phyloP scores from a whole-genome alignment of 92 coral and sea anemone species.

The Epizoanthus scotinus region DNA sequence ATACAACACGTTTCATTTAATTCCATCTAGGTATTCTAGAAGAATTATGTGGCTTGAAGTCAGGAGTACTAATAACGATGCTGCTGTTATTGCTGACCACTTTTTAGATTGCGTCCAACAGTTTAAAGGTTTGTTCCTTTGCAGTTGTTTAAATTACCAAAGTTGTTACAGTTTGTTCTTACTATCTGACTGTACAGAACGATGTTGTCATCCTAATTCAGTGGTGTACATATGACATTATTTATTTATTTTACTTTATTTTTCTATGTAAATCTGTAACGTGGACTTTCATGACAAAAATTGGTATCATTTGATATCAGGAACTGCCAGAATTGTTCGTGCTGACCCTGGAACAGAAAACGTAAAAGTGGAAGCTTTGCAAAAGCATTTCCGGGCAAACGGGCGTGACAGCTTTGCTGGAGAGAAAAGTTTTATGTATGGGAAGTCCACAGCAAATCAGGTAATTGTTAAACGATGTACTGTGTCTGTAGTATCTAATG shows the following conservation, averaged over 20 bases:
- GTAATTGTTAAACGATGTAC: not conserved
- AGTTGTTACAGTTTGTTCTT: not conserved
- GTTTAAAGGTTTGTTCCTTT: conserved; percentile 31
- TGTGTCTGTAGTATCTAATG: not conserved
- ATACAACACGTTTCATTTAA: too few relatives aligned
- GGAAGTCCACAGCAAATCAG: conserved; percentile 46
- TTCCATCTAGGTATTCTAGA: conserved; percentile 29
- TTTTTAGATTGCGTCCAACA: conserved; percentile 31
- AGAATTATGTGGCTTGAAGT: conserved; percentile 44
- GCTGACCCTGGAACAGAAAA: conserved; percentile 49
- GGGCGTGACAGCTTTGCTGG: conserved; percentile 42
- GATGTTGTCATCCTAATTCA: too few relatives aligned
- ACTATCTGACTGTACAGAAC: too few relatives aligned
- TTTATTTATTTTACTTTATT: too few relatives aligned
- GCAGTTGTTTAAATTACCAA: not conserved
- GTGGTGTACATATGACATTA: too few relatives aligned
- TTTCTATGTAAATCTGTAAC: not conserved
- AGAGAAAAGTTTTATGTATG: conserved; percentile 45
- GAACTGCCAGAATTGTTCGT: conserved; percentile 44
- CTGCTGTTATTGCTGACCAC: conserved; percentile 40
- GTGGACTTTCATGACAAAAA: not conserved
- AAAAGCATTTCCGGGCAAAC: too few relatives aligned
- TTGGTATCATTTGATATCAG: conserved; percentile 36
- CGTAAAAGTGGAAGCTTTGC: too few relatives aligned
- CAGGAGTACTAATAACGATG: conserved; percentile 36